phyloP scores from a whole-genome alignment of 2,113 vertebrate species.

The Podilymbus podiceps region DNA sequence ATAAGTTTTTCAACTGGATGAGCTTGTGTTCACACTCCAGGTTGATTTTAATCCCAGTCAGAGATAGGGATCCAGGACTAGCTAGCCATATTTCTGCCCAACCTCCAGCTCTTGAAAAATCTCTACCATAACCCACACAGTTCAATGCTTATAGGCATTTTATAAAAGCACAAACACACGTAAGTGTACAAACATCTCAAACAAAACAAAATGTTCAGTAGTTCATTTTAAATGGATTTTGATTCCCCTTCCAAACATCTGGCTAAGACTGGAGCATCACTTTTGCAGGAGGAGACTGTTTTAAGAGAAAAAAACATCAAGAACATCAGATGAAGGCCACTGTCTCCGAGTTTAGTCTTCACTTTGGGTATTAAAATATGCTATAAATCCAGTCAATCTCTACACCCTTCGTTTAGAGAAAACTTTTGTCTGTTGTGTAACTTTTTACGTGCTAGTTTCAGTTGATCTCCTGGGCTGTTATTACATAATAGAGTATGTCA shows the following conservation, averaged over 20 bases:
- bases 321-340: slow-evolving; percentile 9
- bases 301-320: neutral
- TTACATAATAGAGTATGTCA: neutral
- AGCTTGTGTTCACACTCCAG: neutral
- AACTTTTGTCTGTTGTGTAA: neutral
- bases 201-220: slow-evolving; percentile 35
- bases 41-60: slow-evolving; percentile 11
- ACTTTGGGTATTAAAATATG: slow-evolving; percentile 8
- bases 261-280: slow-evolving; percentile 15
- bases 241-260: slow-evolving; percentile 1
- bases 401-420: neutral
- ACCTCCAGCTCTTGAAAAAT: neutral
- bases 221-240: slow-evolving; percentile 37
- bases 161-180: slow-evolving; percentile 26
- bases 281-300: neutral
- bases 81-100: neutral
- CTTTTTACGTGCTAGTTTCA: slow-evolving; percentile 28
- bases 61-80: neutral
- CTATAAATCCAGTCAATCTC: neutral
- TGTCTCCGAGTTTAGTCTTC: slow-evolving; percentile 17
- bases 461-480: slow-evolving; percentile 49
- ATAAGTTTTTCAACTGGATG: neutral
- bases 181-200: neutral
- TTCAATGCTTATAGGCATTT: slow-evolving; percentile 43
- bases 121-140: neutral